Conservation (phyloP, 2,797 vertebrate species). For the Adrianichthys oophorus region DNA sequence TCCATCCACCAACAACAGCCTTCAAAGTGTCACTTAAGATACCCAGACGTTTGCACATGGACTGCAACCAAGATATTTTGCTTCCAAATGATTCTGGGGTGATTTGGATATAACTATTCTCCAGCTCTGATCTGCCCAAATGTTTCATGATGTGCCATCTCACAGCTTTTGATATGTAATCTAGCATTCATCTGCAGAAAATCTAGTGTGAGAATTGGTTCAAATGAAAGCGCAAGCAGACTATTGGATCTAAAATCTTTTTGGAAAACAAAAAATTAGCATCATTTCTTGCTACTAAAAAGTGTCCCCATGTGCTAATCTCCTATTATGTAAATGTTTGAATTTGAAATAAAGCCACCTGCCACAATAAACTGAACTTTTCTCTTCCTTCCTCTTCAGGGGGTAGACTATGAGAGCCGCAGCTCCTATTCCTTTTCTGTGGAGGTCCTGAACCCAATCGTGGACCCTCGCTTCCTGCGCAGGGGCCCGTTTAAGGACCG, state of each 20-base stretch:
- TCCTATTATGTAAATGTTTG: conserved; percentile 14
- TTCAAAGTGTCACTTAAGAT: conserved; percentile 50
- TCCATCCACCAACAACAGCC: conserved; percentile 43
- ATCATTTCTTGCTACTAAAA: conserved; percentile 34
- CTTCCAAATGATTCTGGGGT: conserved; percentile 19
- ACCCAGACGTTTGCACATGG: conserved; percentile 25
- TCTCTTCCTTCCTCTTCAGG: conserved; percentile 45
- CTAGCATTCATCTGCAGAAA: conserved; percentile 37
- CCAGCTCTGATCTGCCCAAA: conserved; percentile 32
- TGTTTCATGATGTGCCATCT: conserved; percentile 48
- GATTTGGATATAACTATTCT: conserved; percentile 30
- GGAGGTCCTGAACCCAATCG: conserved; percentile 88
- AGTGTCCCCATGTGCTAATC: conserved; percentile 20
- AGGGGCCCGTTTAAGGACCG: conserved; percentile 90
- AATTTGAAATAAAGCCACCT: neutral
- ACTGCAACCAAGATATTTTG: conserved; percentile 38
- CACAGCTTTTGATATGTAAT: conserved; percentile 53
- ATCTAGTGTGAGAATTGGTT: conserved; percentile 37
- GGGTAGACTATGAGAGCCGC: conserved; percentile 87
- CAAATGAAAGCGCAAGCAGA: conserved; percentile 41
- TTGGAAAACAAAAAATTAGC: conserved; percentile 32
- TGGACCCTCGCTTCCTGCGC: conserved; percentile 88
- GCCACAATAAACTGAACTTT: neutral
- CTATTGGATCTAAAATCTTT: conserved; percentile 11
- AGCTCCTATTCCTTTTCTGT: conserved; percentile 88